Conservation (phyloP, 1,140 invertebrate genomes). For the Neuroterus valhalla region DNA sequence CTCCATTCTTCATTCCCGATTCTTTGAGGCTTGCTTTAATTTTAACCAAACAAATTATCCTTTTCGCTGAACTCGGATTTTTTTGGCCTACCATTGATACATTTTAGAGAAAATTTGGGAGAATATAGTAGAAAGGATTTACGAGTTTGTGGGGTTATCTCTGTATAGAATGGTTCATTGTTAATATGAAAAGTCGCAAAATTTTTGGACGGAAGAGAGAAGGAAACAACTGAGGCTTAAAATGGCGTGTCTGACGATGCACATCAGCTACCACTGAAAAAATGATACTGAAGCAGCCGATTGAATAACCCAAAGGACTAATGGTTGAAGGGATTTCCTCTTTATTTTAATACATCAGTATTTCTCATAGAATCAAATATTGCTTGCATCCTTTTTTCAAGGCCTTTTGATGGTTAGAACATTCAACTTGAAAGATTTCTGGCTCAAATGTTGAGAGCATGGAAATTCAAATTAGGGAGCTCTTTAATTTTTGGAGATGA, state of each 20-base stretch:
- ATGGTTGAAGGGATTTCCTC: background rate
- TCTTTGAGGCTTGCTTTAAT: background rate
- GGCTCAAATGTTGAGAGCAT: too few species aligned
- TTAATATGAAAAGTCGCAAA: background rate
- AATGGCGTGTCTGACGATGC: conserved; percentile 12
- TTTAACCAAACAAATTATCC: background rate
- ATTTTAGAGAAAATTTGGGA: background rate
- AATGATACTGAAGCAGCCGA: background rate
- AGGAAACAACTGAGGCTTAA: background rate
- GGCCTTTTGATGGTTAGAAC: too few species aligned
- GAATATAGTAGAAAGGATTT: background rate
- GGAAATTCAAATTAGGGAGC: too few species aligned
- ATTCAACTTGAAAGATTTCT: too few species aligned
- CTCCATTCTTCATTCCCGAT: background rate
- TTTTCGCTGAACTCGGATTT: background rate
- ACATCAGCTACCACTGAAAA: background rate
- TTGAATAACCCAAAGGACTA: background rate
- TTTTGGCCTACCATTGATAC: background rate
- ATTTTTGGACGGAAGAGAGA: conserved; percentile 7
- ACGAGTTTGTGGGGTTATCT: background rate
- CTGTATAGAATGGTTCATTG: background rate
- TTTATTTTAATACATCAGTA: background rate
- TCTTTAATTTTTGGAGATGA: too few species aligned
- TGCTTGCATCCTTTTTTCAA: too few species aligned
- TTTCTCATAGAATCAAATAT: too few species aligned